Percentiles rank a stretch among this genome's conserved stretches.
Conservation (phyloP, 2,113 vertebrate species). For the Siniperca chuatsi region DNA sequence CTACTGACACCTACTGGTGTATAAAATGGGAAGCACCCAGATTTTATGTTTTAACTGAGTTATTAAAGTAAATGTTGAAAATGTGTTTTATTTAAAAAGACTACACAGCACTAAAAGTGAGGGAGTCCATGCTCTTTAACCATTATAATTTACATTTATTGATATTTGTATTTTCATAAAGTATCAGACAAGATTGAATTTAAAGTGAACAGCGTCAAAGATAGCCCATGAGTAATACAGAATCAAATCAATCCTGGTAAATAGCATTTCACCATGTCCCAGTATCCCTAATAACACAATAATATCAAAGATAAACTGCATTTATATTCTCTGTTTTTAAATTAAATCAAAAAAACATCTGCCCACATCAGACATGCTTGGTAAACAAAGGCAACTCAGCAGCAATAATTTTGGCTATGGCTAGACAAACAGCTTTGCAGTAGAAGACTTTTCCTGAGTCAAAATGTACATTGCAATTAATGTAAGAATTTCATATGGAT, state of each 20-base stretch:
- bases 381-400: constrained; percentile 79
- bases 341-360: constrained; percentile 62
- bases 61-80: background rate
- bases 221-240: constrained; percentile 72
- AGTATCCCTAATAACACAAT: constrained; percentile 72
- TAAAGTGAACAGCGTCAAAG: constrained; percentile 61
- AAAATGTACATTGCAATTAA: constrained; percentile 59
- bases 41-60: background rate
- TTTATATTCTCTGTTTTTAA: constrained; percentile 65
- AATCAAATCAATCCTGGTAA: constrained; percentile 67
- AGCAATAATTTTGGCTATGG: constrained; percentile 60
- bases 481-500: constrained; percentile 43
- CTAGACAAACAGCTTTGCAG: constrained; percentile 62
- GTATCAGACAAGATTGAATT: constrained; percentile 73
- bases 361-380: constrained; percentile 62
- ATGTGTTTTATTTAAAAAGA: constrained; percentile 19
- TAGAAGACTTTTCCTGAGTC: constrained; percentile 72
- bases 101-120: constrained; percentile 19
- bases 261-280: constrained; percentile 80
- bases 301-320: constrained; percentile 53
- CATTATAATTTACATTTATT: constrained; percentile 75
- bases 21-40: background rate
- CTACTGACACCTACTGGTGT: background rate
- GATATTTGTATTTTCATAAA: constrained; percentile 72
- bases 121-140: constrained; percentile 4